Evolutionary conservation across 2,888 invertebrate species (phyloP), one percentile per base, ranked within the genome.

Genomic region (Phalangium opilio): DNA sequence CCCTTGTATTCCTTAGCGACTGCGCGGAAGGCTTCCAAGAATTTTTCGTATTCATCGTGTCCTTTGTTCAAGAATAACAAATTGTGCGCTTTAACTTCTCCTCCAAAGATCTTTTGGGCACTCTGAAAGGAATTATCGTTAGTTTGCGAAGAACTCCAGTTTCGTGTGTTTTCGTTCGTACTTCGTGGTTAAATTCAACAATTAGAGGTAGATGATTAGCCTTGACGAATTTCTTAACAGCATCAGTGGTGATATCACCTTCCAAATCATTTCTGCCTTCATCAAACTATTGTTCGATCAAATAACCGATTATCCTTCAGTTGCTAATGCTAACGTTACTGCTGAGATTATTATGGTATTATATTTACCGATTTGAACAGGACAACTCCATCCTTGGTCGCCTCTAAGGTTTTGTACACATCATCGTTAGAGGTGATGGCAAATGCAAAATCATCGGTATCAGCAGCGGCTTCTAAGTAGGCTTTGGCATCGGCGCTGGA

Each of bases 51-150:
- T 45, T 85, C 86, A 58, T 76, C 78, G 65, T 81, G 80, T 41
- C 60, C 61, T 74, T 91, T 89, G 64, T 86, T 87, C 60, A 95
- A 73, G 78, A 99, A 98, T 63, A 98, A 70, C 54, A 99, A 75
- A 58, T 95, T 76, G 70, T 99, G 98, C 62, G 83, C 86, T 72
- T 96, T 95, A 71, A 98, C 85, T 51, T 90, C 86, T 58, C 96
- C 96, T 46, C 93, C 90, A 66, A 99, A 99, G 70, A 99, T 91
- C 70, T 93, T 93, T 65, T 87, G 84, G 11, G 98, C 96, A 27
- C 90, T 91, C 68, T 71, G 60, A 44, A 57, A 55, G n/a, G n/a
- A n/a, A n/a, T n/a, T n/a, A n/a, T n/a, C n/a, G n/a, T n/a, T n/a
- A n/a, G n/a, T n/a, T n/a, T n/a, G n/a, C n/a, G n/a, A n/a, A n/a